Conservation (phyloP, 2,888 invertebrate species). For the Cephus nigrinus region DNA sequence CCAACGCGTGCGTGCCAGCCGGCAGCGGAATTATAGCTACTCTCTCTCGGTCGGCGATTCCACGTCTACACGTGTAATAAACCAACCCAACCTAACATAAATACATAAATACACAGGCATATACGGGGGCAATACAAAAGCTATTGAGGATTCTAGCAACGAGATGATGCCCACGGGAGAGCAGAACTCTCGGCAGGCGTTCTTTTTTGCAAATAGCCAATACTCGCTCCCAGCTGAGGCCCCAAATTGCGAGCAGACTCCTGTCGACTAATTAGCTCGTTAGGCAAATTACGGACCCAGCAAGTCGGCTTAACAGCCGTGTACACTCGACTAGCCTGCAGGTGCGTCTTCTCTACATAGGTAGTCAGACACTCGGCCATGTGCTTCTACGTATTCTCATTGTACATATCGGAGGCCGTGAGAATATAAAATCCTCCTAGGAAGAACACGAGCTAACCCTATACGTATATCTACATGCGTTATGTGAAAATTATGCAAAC, state of each 20-base stretch:
- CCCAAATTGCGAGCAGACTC: constrained; percentile 15
- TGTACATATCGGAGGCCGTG: constrained; percentile 39
- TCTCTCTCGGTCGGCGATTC: neutral
- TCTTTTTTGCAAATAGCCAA: neutral
- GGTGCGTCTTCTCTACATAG: constrained; percentile 19
- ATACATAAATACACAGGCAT: neutral
- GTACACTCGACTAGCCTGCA: constrained; percentile 12
- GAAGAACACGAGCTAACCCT: neutral
- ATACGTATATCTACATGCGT: constrained; percentile 29
- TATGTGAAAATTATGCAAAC: constrained; percentile 52
- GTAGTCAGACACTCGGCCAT: constrained; percentile 21
- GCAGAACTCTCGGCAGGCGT: neutral
- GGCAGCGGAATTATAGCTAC: neutral
- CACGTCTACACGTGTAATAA: neutral
- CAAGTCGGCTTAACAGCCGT: constrained; percentile 36
- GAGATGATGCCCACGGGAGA: neutral
- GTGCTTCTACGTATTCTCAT: constrained; percentile 14
- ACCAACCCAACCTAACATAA: neutral
- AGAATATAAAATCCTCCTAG: constrained; percentile 30
- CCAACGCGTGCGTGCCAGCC: neutral
- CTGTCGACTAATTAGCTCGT: constrained; percentile 43
- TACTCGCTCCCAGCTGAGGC: neutral
- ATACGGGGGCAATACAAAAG: neutral
- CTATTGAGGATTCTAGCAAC: neutral
- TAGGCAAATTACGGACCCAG: constrained; percentile 31